Percentiles rank a stretch among this genome's conserved stretches.
Evolutionary conservation across 2,797 vertebrate genomes (phyloP).

Genomic region (Epinephelus coioides): DNA sequence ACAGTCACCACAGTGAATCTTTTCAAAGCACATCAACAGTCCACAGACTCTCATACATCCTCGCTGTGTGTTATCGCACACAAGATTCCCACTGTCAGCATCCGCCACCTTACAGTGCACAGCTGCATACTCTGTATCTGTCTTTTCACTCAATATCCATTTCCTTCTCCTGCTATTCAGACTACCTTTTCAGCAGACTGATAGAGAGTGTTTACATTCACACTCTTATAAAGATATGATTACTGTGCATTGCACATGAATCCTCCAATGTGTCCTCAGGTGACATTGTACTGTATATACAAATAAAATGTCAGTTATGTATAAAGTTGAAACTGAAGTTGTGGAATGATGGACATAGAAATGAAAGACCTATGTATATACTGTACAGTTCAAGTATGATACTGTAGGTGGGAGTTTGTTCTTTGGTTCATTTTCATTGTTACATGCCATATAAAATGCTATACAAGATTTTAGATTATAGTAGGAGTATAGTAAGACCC

Average conservation of each 20-base stretch:
- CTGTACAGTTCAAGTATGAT: background rate
- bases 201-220: slow-evolving; percentile 62
- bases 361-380: background rate
- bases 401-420: background rate
- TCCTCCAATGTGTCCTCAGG: slow-evolving; percentile 48
- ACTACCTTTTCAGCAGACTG: slow-evolving; percentile 51
- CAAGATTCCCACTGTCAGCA: slow-evolving; percentile 66
- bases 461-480: too few species aligned
- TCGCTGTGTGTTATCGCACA: slow-evolving; percentile 44
- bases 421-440: background rate
- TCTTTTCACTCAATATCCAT: slow-evolving; percentile 63
- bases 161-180: slow-evolving; percentile 55
- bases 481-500: too few species aligned
- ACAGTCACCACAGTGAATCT: slow-evolving; percentile 15
- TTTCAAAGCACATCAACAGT: slow-evolving; percentile 51
- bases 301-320: slow-evolving; percentile 20
- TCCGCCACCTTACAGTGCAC: slow-evolving; percentile 50
- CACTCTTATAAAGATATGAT: slow-evolving; percentile 53
- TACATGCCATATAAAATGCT: background rate
- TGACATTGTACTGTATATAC: slow-evolving; percentile 28
- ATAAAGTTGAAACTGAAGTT: slow-evolving; percentile 24
- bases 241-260: slow-evolving; percentile 43
- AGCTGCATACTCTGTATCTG: slow-evolving; percentile 54
- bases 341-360: slow-evolving; percentile 8
- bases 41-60: slow-evolving; percentile 43